phyloP scores from a whole-genome alignment of 1,140 invertebrate species.

The Diorhabda elongata region DNA sequence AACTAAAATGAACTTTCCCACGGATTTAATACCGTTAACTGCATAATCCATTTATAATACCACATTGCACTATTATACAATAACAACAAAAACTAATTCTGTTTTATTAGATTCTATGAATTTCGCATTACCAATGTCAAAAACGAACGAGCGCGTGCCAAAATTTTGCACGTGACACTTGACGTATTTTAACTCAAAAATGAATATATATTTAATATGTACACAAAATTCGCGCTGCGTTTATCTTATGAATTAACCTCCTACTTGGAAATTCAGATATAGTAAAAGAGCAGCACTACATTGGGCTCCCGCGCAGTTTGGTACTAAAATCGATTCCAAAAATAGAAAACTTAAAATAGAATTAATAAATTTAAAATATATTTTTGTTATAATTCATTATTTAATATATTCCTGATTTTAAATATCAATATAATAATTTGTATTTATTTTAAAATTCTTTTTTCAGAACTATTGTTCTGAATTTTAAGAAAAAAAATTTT shows the following conservation, averaged over 20 bases:
- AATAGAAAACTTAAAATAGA: conserved; percentile 13
- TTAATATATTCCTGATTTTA: background rate
- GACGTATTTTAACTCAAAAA: background rate
- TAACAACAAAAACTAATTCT: background rate
- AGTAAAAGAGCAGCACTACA: background rate
- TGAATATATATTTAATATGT: background rate
- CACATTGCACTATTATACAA: background rate
- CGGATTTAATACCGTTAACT: background rate
- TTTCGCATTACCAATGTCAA: conserved; percentile 8
- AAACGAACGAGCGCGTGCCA: conserved; percentile 14
- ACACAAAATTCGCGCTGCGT: conserved; percentile 6
- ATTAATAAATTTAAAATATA: too few relatives aligned
- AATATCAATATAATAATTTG: too few relatives aligned
- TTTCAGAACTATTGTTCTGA: too few relatives aligned
- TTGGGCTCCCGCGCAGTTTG: conserved; percentile 11
- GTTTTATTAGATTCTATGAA: background rate
- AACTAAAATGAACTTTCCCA: background rate
- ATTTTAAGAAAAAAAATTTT: too few relatives aligned
- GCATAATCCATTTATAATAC: background rate
- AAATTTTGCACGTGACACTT: conserved; percentile 13
- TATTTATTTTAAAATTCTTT: too few relatives aligned
- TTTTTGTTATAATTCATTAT: conserved; percentile 18
- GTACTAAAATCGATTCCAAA: conserved; percentile 10
- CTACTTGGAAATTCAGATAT: background rate
- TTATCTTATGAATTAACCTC: background rate